Conservation (phyloP, 1,140 invertebrate genomes). For the Delia radicum region DNA sequence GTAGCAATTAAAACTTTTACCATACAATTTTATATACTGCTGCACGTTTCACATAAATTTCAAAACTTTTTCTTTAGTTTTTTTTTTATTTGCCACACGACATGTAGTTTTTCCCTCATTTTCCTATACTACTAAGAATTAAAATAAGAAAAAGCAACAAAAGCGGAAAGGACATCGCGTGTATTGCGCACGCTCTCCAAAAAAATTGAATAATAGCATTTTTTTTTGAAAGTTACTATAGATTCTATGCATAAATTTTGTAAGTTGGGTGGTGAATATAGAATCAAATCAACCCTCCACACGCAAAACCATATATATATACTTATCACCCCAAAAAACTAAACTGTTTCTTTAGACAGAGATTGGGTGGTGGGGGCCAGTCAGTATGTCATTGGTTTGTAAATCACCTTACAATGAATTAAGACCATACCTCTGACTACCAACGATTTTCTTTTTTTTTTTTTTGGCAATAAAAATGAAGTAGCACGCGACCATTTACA, state of each 20-base stretch:
- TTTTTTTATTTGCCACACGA: background rate
- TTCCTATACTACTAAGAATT: background rate
- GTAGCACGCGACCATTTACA: background rate
- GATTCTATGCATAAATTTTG: too few species aligned
- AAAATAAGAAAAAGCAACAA: too few species aligned
- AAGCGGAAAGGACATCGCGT: slow-evolving; percentile 55
- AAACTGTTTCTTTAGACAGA: too few species aligned
- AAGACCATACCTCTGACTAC: background rate
- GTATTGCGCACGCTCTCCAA: slow-evolving; percentile 39
- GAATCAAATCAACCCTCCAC: background rate
- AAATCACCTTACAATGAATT: background rate
- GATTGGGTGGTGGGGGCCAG: background rate
- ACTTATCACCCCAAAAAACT: too few species aligned
- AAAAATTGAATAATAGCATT: background rate
- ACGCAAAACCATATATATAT: background rate
- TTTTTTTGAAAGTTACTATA: background rate
- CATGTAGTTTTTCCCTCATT: background rate
- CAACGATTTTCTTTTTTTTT: background rate
- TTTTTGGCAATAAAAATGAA: background rate
- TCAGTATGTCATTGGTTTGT: background rate
- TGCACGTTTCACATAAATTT: slow-evolving; percentile 33
- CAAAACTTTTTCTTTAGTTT: background rate
- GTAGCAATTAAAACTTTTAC: slow-evolving; percentile 42
- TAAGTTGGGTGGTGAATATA: background rate
- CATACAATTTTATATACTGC: slow-evolving; percentile 47